Evolutionary conservation across 2,797 vertebrate genomes (phyloP), one percentile per base, ranked within the genome.

Genomic region (Gobionotothen gibberifrons): DNA sequence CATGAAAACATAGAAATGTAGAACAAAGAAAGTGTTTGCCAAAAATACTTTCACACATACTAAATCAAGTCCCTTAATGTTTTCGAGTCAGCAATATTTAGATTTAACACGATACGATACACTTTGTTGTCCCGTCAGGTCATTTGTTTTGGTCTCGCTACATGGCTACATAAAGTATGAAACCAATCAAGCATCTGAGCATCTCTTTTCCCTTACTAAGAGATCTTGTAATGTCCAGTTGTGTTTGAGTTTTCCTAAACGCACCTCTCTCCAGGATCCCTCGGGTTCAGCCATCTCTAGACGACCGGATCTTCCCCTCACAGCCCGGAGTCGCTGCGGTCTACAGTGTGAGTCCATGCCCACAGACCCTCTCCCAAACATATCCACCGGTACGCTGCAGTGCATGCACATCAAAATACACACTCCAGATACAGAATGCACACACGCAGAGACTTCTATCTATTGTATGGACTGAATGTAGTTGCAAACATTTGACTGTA

Each of bases 301-400:
- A 95, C 32, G 94, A 95, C 9, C 89, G 93, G 75, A 89, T 95
- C 93, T 95, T 95, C 90, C 58, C 93, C 59, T 66, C 93, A 77
- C 95, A 95, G 88, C 83, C 95, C 52, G 93, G 93, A 79, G 90
- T 95, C 60, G 80, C 95, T 77, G 90, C 94, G 58, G 89, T 96
- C 77, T 95, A 95, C 85, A 94, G 93, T 83, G 95, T 95, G 87
- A 95, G 94, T 94, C 69, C 67, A 72, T 9, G 58, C 61, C 62
- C 58, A 47, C 60, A 42, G 51, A 48, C 58, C 63, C 72, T 16
- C 3, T 48, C 15, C 22, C 70, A 29, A 17, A 61, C 68, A 26
- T 5, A 10, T 64, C 9, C 54, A 62, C 60, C 72, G 71, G 59
- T 62, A 40, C 29, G 52, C 65, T 46, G 53, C 72, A 57, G 19